Conservation (phyloP, 1,140 invertebrate genomes). For the Drosophila sucinea region DNA sequence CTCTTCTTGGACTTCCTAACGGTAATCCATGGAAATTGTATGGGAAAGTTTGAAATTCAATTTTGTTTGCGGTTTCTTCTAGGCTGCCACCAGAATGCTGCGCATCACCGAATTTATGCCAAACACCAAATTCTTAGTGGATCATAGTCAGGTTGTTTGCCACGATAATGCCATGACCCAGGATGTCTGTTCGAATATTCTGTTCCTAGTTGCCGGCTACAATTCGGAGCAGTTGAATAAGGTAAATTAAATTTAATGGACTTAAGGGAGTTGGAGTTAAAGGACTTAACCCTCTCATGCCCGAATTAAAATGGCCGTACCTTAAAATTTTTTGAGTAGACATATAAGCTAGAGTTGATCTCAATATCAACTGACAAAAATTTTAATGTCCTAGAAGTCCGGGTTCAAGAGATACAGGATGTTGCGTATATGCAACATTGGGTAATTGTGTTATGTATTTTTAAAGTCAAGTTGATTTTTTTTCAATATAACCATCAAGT, state of each 20-base stretch:
- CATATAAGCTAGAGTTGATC: too few relatives aligned
- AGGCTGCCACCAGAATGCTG: slow-evolving; percentile 83
- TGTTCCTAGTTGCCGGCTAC: slow-evolving; percentile 86
- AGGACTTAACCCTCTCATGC: too few relatives aligned
- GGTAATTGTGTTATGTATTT: too few relatives aligned
- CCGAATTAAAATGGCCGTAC: too few relatives aligned
- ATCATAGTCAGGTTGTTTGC: slow-evolving; percentile 84
- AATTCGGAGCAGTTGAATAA: slow-evolving; percentile 84
- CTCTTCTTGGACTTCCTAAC: slow-evolving; percentile 67
- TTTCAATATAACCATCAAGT: too few relatives aligned
- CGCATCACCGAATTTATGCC: slow-evolving; percentile 86
- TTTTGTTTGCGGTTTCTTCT: slow-evolving; percentile 26
- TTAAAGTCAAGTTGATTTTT: too few relatives aligned
- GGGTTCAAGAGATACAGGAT: too few relatives aligned
- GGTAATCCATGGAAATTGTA: slow-evolving; percentile 39
- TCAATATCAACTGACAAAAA: too few relatives aligned
- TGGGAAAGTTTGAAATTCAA: not conserved
- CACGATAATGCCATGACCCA: slow-evolving; percentile 83
- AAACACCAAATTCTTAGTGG: slow-evolving; percentile 83
- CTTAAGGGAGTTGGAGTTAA: too few relatives aligned
- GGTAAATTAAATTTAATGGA: slow-evolving; percentile 50
- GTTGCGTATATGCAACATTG: too few relatives aligned
- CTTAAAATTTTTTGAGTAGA: too few relatives aligned
- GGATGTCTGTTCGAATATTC: slow-evolving; percentile 85
- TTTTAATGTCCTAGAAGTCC: too few relatives aligned